phyloP scores from a whole-genome alignment of 1,140 invertebrate species.

The Orchesella cincta region DNA sequence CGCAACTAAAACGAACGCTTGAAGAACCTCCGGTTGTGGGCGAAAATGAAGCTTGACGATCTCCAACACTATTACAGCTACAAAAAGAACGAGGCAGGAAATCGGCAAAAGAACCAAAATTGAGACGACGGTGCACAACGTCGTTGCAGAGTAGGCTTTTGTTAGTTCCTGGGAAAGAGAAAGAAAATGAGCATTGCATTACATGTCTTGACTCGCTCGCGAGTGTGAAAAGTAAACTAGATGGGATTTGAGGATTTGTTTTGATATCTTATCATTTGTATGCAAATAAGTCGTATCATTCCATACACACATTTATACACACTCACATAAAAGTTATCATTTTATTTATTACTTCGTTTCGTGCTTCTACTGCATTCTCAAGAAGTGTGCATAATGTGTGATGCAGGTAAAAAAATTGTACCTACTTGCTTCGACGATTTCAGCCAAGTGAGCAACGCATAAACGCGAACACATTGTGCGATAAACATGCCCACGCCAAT shows the following conservation, averaged over 20 bases:
- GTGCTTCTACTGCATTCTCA: neutral
- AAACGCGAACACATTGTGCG: neutral
- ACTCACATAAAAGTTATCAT: neutral
- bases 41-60: neutral
- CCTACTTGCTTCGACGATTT: conserved; percentile 8
- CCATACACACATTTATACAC: neutral
- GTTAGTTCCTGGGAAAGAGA: conserved; percentile 3
- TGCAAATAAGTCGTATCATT: conserved; percentile 2
- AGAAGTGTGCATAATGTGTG: neutral
- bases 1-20: neutral
- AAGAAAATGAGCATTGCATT: neutral
- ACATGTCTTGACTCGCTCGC: neutral
- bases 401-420: neutral
- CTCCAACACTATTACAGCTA: neutral
- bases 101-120: neutral
- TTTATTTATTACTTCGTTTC: neutral
- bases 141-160: neutral
- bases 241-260: neutral
- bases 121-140: neutral
- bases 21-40: neutral
- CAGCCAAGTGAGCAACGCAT: conserved; percentile 15
- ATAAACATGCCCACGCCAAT: conserved; percentile 17
- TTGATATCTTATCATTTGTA: conserved; percentile 17
- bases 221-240: no score
- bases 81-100: neutral